Conservation (phyloP, 2,888 invertebrate species). For the Sympetrum striolatum region DNA sequence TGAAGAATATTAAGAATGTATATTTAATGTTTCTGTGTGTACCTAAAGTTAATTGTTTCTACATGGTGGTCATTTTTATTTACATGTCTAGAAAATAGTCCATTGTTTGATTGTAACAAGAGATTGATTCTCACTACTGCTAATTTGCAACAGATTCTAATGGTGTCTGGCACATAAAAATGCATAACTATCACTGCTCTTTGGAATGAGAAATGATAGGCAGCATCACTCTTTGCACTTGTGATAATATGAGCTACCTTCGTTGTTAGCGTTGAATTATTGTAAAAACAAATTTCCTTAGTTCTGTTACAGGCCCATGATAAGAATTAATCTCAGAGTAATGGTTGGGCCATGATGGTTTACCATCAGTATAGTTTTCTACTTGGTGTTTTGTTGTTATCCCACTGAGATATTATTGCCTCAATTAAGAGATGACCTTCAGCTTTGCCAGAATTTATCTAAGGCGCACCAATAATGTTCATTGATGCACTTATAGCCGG, state of each 20-base stretch:
- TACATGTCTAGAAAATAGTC: background rate
- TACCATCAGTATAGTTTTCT: slow-evolving; percentile 11
- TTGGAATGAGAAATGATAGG: background rate
- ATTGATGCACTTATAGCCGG: background rate
- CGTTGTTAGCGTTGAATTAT: slow-evolving; percentile 16
- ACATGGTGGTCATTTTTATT: background rate
- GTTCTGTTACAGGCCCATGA: background rate
- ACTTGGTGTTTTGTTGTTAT: slow-evolving; percentile 19
- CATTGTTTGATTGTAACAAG: background rate
- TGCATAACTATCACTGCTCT: slow-evolving; percentile 2
- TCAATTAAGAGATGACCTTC: slow-evolving; percentile 7
- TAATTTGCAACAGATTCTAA: background rate
- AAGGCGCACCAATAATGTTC: slow-evolving; percentile 4
- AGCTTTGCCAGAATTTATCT: background rate
- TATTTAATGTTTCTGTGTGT: slow-evolving; percentile 21
- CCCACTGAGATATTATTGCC: background rate
- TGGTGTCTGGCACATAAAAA: background rate
- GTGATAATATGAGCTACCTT: background rate
- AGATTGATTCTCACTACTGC: slow-evolving; percentile 8
- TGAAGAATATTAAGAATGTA: slow-evolving; percentile 1
- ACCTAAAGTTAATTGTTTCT: background rate
- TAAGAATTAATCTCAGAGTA: background rate
- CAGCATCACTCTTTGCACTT: slow-evolving; percentile 21
- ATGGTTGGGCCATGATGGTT: slow-evolving; percentile 5
- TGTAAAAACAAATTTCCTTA: background rate